Evolutionary conservation across 2,797 vertebrate species (phyloP).

Genomic region (Neomorphus geoffroyi): DNA sequence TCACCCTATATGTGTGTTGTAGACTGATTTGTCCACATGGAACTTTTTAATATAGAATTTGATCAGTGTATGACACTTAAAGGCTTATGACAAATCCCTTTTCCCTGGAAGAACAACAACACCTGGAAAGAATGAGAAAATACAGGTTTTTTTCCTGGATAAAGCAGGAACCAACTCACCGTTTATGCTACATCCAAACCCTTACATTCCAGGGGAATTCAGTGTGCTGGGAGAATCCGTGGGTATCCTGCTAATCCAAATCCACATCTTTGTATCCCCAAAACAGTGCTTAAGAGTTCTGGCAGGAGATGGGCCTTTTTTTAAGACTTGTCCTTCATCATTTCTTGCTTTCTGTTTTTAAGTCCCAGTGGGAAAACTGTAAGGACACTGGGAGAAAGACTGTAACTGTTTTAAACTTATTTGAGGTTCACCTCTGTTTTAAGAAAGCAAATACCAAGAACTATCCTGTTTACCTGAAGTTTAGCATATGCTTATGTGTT

Average conservation of each 20-base stretch:
- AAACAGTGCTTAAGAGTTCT: neutral
- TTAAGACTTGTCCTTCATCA: neutral
- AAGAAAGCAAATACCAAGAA: neutral
- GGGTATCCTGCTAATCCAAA: conserved; percentile 36
- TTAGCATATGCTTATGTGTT: neutral
- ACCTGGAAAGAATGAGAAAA: conserved; percentile 32
- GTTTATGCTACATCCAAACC: neutral
- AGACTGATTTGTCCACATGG: neutral
- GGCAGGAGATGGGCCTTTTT: neutral
- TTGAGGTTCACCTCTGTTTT: neutral
- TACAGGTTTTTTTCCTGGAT: neutral
- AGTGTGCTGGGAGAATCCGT: neutral
- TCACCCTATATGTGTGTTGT: neutral
- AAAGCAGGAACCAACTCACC: neutral
- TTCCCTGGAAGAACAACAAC: neutral
- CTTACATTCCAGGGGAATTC: neutral
- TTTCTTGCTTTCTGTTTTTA: neutral
- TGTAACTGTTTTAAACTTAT: neutral
- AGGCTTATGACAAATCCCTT: conserved; percentile 33
- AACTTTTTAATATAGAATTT: conserved; percentile 7
- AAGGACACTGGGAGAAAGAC: neutral
- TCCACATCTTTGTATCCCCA: neutral
- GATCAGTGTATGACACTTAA: neutral
- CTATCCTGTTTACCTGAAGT: neutral
- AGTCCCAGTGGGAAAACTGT: neutral